Conservation (phyloP, 35 echinoderm and acorn worm species). For the Acanthaster planci region DNA sequence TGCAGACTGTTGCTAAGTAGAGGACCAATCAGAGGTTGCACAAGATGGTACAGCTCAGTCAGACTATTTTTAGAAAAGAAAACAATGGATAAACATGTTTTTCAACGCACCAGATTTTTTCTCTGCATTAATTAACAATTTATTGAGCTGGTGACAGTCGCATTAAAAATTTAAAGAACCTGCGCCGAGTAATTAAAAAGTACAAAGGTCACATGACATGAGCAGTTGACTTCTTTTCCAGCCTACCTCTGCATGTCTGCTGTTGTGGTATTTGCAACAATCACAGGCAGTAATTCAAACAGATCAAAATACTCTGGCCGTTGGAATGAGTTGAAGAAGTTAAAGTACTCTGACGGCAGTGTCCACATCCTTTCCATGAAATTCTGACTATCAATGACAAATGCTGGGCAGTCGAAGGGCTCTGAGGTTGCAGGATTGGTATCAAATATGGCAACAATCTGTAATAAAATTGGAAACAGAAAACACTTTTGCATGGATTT, state of each 20-base stretch:
- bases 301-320: conserved; percentile 2
- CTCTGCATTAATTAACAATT: too few relatives aligned
- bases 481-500: too few relatives aligned
- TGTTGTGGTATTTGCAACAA: not conserved
- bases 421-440: not conserved
- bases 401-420: not conserved
- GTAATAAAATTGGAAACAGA: not conserved
- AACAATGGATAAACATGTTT: too few relatives aligned
- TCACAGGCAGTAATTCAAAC: not conserved
- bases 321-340: not conserved
- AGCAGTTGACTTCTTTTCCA: too few relatives aligned
- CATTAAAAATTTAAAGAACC: too few relatives aligned
- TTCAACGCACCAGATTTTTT: too few relatives aligned
- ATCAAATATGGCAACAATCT: not conserved
- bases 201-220: too few relatives aligned
- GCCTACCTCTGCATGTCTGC: not conserved
- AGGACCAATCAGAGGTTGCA: not conserved
- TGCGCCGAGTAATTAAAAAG: too few relatives aligned
- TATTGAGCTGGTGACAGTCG: too few relatives aligned
- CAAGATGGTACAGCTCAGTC: not conserved
- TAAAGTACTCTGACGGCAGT: not conserved
- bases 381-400: not conserved
- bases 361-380: not conserved
- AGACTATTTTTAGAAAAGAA: not conserved
- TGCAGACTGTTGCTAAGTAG: not conserved